phyloP scores from a whole-genome alignment of 2,113 vertebrate genomes.

The Phycodurus eques region DNA sequence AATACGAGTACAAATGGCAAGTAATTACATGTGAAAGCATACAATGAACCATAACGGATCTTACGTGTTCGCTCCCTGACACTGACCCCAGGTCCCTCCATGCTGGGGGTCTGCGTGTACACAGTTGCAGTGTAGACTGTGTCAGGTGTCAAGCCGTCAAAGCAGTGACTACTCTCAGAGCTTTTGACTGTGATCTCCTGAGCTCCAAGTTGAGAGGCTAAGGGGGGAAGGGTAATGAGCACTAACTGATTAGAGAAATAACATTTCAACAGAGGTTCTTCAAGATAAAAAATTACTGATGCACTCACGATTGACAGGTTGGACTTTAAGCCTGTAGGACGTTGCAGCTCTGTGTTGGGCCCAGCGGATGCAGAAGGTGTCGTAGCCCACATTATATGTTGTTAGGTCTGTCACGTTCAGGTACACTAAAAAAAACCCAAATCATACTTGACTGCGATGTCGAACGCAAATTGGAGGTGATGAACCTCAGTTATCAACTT shows the following conservation, averaged over 20 bases:
- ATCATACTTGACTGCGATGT: neutral
- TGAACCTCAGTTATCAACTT: conserved; percentile 36
- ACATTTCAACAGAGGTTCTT: neutral
- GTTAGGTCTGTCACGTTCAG: conserved; percentile 90
- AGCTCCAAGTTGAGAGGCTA: conserved; percentile 74
- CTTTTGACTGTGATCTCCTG: conserved; percentile 91
- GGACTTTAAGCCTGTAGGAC: conserved; percentile 91
- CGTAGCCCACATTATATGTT: conserved; percentile 86
- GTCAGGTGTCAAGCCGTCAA: conserved; percentile 85
- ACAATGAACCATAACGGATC: conserved; percentile 12
- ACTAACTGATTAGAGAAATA: neutral
- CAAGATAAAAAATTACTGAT: neutral
- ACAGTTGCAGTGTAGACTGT: conserved; percentile 85
- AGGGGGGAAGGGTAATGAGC: neutral
- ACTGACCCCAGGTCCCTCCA: conserved; percentile 89
- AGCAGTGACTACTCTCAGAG: conserved; percentile 86
- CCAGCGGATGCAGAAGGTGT: conserved; percentile 89
- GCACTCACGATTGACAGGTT: conserved; percentile 82
- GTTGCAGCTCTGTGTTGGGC: conserved; percentile 88
- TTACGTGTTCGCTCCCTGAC: conserved; percentile 86
- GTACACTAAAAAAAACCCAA: conserved; percentile 76
- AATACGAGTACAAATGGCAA: neutral
- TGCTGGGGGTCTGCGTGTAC: conserved; percentile 90
- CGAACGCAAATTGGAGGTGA: neutral
- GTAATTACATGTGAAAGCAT: neutral